phyloP scores from a whole-genome alignment of 1,140 invertebrate genomes.

The Drosophila kurseongensis region DNA sequence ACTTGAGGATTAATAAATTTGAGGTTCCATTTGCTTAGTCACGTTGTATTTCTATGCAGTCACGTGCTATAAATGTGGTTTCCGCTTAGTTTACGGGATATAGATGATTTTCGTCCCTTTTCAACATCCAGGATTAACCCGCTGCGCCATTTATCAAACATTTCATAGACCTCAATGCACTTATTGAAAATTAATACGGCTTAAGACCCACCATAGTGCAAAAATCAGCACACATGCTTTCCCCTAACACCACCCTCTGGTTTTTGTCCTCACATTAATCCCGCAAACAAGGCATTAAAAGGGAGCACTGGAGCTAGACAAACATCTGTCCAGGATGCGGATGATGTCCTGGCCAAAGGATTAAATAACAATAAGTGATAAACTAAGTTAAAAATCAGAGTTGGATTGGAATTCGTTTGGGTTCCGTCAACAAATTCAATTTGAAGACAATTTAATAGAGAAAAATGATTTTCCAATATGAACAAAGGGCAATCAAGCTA shows the following conservation, averaged over 20 bases:
- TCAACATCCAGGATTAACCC: constrained; percentile 34
- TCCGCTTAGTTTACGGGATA: not conserved
- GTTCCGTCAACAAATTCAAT: not conserved
- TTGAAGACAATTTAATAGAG: constrained; percentile 47
- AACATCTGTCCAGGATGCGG: constrained; percentile 57
- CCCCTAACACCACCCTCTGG: constrained; percentile 14
- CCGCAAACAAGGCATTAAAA: constrained; percentile 71
- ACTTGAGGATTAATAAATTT: not conserved
- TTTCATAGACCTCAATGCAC: constrained; percentile 70
- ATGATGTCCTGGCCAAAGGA: constrained; percentile 56
- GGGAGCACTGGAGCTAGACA: constrained; percentile 39
- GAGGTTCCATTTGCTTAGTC: constrained; percentile 18
- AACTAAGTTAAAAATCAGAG: constrained; percentile 28
- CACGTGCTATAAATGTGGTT: constrained; percentile 40
- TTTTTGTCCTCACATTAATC: constrained; percentile 53
- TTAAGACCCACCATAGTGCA: constrained; percentile 72
- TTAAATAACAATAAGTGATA: constrained; percentile 68
- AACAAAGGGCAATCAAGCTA: constrained; percentile 39
- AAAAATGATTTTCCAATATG: constrained; percentile 67
- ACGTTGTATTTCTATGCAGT: constrained; percentile 32
- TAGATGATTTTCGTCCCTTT: not conserved
- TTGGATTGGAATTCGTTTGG: not conserved
- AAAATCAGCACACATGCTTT: constrained; percentile 75
- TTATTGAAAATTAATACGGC: constrained; percentile 81
- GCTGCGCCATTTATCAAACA: constrained; percentile 73